Evolutionary conservation across 2,797 vertebrate genomes (phyloP).

Genomic region (Phrynocephalus forsythii): DNA sequence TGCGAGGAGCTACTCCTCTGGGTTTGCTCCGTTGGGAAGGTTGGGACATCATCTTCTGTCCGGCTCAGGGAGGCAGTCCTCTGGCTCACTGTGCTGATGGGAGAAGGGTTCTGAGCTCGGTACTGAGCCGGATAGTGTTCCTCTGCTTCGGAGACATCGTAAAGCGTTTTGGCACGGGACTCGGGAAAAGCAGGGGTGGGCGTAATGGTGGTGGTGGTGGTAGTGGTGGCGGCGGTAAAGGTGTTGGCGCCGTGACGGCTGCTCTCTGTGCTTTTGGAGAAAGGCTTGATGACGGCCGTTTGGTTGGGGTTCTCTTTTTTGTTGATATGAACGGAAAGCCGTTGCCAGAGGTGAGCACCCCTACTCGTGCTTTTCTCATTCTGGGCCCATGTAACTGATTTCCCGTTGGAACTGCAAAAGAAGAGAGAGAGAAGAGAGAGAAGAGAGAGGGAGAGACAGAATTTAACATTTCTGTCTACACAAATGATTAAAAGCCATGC

Average conservation of each 20-base stretch:
- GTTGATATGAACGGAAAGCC: constrained; percentile 96
- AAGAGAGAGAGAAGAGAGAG: neutral
- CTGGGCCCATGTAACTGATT: constrained; percentile 97
- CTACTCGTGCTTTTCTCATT: constrained; percentile 89
- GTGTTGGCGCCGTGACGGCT: constrained; percentile 72
- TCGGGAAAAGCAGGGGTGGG: constrained; percentile 80
- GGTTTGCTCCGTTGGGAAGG: constrained; percentile 82
- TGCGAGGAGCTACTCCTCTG: constrained; percentile 82
- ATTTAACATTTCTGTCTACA: neutral
- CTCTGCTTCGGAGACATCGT: constrained; percentile 88
- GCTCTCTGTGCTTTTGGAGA: constrained; percentile 89
- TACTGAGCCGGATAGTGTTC: constrained; percentile 87
- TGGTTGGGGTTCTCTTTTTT: constrained; percentile 94
- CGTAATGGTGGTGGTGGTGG: constrained; percentile 71
- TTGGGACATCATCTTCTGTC: constrained; percentile 82
- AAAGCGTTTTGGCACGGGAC: constrained; percentile 86
- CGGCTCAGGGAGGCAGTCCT: constrained; percentile 78
- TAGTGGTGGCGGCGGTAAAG: constrained; percentile 7
- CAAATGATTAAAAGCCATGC: too few species aligned
- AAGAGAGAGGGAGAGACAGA: neutral
- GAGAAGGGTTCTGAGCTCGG: constrained; percentile 89
- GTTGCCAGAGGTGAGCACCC: constrained; percentile 96
- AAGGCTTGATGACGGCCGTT: constrained; percentile 97
- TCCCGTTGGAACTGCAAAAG: constrained; percentile 91
- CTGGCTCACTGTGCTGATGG: constrained; percentile 93